These are phyloP conservation scores for Clytia hemisphaerica DNA, from an alignment of 30 jellyfish, hydroid and myxozoan species.

Conservation along the genomic window DNA sequence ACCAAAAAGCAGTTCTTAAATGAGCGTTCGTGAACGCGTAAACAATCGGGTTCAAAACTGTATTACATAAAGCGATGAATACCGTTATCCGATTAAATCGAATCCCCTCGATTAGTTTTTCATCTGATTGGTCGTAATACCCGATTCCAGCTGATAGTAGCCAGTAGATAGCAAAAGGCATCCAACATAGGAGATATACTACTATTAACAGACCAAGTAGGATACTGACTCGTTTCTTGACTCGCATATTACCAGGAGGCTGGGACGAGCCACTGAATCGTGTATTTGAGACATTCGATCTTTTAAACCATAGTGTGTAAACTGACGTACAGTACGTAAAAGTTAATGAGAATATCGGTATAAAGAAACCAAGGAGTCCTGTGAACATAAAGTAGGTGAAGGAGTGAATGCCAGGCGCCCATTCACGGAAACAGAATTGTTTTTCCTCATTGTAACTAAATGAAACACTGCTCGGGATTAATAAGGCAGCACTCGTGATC, in stretches of 20 bases:
- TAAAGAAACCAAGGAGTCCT: slow-evolving; percentile 46
- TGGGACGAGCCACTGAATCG: slow-evolving; percentile 26
- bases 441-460: slow-evolving; percentile 53
- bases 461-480: slow-evolving; percentile 72
- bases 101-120: slow-evolving; percentile 43
- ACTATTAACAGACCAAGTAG: slow-evolving; percentile 70
- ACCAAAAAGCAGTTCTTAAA: slow-evolving; percentile 39
- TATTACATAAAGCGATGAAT: slow-evolving; percentile 61
- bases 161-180: slow-evolving; percentile 88
- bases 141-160: slow-evolving; percentile 67
- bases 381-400: slow-evolving; percentile 57
- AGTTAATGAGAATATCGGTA: slow-evolving; percentile 64
- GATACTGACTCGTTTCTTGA: slow-evolving; percentile 56
- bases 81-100: slow-evolving; percentile 54
- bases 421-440: slow-evolving; percentile 61
- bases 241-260: slow-evolving; percentile 31
- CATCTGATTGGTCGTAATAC: slow-evolving; percentile 38
- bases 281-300: slow-evolving; percentile 15
- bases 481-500: slow-evolving; percentile 44
- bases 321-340: slow-evolving; percentile 76
- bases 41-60: slow-evolving; percentile 76
- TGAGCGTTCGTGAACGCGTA: slow-evolving; percentile 75
- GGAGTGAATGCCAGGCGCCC: slow-evolving; percentile 82
- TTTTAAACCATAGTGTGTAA: slow-evolving; percentile 76
- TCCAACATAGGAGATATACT: slow-evolving; percentile 74